Conservation (phyloP, 2,113 vertebrate species). For the Dipodomys spectabilis region DNA sequence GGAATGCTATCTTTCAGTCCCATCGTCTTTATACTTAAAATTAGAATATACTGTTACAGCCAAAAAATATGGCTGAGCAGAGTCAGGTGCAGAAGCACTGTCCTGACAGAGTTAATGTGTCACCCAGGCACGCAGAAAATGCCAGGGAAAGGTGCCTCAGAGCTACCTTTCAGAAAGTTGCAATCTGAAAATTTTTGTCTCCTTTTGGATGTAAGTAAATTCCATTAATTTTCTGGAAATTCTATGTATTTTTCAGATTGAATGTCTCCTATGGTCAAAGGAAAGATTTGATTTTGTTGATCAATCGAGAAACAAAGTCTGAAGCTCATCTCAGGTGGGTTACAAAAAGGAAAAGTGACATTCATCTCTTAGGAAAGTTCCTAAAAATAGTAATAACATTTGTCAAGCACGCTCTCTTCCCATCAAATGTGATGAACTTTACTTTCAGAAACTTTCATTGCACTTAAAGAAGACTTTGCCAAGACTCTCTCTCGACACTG, state of each 20-base stretch:
- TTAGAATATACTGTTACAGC: neutral
- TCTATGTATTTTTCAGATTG: conserved; percentile 63
- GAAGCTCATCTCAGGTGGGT: neutral
- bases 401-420: neutral
- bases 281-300: conserved; percentile 51
- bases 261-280: neutral
- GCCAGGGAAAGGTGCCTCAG: conserved; percentile 35
- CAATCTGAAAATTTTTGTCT: conserved; percentile 55
- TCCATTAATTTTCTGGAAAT: conserved; percentile 57
- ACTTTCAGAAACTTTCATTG: neutral
- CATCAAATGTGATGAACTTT: neutral
- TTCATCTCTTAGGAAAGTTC: neutral
- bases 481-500: neutral
- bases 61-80: neutral
- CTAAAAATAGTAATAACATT: neutral
- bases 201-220: conserved; percentile 64
- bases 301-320: conserved; percentile 48
- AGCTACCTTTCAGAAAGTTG: conserved; percentile 10
- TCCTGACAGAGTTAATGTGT: too few relatives aligned
- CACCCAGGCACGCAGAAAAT: neutral
- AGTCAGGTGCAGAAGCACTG: neutral
- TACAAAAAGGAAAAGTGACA: neutral
- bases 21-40: neutral
- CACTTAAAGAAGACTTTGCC: neutral
- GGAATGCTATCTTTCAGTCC: neutral